Base-by-base conservation (phyloP, 2,888 invertebrate genomes). In the Drosophila nigritarsus region DNA sequence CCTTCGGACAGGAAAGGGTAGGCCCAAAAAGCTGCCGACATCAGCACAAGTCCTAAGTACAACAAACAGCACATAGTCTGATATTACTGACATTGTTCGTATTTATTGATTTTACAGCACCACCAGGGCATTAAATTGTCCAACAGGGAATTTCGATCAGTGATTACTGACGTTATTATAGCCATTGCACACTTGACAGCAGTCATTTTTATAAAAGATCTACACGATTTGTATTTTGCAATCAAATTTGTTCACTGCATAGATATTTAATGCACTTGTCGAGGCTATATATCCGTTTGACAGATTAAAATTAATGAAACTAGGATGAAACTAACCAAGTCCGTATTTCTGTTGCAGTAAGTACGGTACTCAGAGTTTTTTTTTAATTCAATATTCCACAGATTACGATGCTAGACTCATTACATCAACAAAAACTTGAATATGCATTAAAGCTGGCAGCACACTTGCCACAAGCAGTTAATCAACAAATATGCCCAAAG, bases 1-100 rank as follows among this genome's bases (percentile, higher is more conserved):
- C 78, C 78, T 78, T 78, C 78, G 78, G 29, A 8, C 56, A 53
- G 73, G 68, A 58, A 51, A 38, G 69, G 73, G 49, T 61, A 63
- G n/a, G 29, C 50, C 24, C 66, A 20, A 51, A 60, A 58, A 58
- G 54, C n/a, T 55, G 64, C 45, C 74, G 65, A 62, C 68, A 68
- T 61, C 69, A 62, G 59, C 53, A 55, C 32, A 74, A 72, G 36
- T 73, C 58, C 54, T 27, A 42, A 34, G 30, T 30, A 27, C 54
- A 55, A 38, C 18, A 65, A 50, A 20, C 13, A 56, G 18, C 49
- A 27, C 32, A 34, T 15, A 40, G 30, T 9, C 24, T 20, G 49
- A 48, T 32, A 65, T 54, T 65, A 48, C 67, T 60, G 27, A 65
- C 50, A 64, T 66, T 51, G 59, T 63, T 73, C 50, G 50, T 48